Evolutionary conservation across 2,888 invertebrate species (phyloP), one percentile per base, ranked within the genome.

Genomic region (Mermis nigrescens): DNA sequence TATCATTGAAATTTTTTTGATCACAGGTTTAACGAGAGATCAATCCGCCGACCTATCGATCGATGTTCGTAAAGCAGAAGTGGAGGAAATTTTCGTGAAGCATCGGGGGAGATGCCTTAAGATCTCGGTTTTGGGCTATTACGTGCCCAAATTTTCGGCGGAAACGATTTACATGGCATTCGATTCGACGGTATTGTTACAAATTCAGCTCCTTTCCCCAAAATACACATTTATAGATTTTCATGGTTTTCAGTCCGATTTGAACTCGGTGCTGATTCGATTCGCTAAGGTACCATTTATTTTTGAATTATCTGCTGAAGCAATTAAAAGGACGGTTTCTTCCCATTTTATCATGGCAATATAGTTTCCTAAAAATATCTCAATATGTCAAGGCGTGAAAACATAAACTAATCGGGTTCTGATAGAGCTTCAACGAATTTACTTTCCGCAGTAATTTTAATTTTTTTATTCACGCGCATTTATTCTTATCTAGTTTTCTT

Each of bases 41-140:
- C 31, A 46, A 15, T 48, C 57, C 22, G 60, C 56, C n/a, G 60
- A 64, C 24, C 60, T 60, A 4, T 62, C 63, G 31, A 61, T 59
- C 19, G 51, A 64, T 15, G 38, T 31, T 19, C 58, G 56, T 31
- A 57, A 58, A 32, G 60, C 58, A 48, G 55, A 57, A 32, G 60
- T 63, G 26, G 63, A 62, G 31, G 57, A 57, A 26, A 58, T 46
- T 7, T 26, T 22, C 2, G 2, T 57, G 26, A 46, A 60, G 2
- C 26, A 55, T 26, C 54, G 60, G 3, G 62, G 62, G 7, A 31
- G 62, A 2, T 60, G 60, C 45, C 29, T 62, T 45, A 60, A 61
- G 22, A 38, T 62, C 24, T 29, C 60, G 26, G 53, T 31, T 12
- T 27, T 53, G 3, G 19, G 26, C 48, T 22, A 46, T 26, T 19